Evolutionary conservation across 2,888 invertebrate species (phyloP).

Genomic region (Amiota minor): DNA sequence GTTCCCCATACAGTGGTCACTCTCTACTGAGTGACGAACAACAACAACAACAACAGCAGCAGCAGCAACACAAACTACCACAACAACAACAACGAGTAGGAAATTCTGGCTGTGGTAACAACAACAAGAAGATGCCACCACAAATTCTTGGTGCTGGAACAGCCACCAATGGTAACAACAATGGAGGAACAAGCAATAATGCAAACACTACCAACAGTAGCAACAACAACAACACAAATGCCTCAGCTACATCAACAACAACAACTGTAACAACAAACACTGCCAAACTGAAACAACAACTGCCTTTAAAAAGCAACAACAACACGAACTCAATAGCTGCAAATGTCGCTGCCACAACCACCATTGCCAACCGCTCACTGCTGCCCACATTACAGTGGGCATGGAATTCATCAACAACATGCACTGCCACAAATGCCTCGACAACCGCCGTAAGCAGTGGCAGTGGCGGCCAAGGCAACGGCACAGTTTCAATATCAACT

Average conservation of each 20-base stretch:
- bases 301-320: constrained; percentile 42
- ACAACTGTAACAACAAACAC: constrained; percentile 37
- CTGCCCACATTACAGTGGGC: constrained; percentile 70
- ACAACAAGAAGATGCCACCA: constrained; percentile 65
- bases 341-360: constrained; percentile 47
- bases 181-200: constrained; percentile 37
- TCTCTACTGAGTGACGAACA: constrained; percentile 75
- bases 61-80: constrained; percentile 19
- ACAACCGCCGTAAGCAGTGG: constrained; percentile 35
- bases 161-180: constrained; percentile 73
- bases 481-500: constrained; percentile 26
- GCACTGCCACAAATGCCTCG: constrained; percentile 46
- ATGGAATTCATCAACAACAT: constrained; percentile 65
- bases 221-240: constrained; percentile 52
- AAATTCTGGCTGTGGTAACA: constrained; percentile 13
- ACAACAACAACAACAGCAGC: constrained; percentile 29
- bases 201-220: constrained; percentile 42
- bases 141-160: constrained; percentile 66
- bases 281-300: constrained; percentile 42
- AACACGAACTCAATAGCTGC: constrained; percentile 45
- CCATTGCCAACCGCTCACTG: constrained; percentile 49
- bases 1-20: constrained; percentile 82
- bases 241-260: constrained; percentile 60
- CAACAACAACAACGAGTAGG: constrained; percentile 18
- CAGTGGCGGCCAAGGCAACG: not conserved